These are phyloP conservation scores for Oophaga pumilio DNA, from an alignment of 2,113 vertebrate genomes.

Conservation along the genomic window DNA sequence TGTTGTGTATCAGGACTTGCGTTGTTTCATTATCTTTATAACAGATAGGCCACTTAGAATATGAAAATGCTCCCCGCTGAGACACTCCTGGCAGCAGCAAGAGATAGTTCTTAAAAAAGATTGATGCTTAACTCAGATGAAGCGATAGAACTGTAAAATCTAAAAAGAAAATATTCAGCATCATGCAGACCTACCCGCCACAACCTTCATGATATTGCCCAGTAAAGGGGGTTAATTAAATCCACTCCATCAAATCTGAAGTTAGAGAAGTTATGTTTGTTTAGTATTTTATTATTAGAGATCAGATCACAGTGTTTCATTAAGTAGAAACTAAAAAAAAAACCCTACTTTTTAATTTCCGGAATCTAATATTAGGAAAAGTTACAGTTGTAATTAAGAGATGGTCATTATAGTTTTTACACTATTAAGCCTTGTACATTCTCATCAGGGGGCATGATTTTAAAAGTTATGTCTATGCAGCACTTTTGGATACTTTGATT, in stretches of 20 bases:
- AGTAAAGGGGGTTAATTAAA: neutral
- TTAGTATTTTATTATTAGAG: neutral
- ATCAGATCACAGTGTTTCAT: neutral
- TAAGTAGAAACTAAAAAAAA: neutral
- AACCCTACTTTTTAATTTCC: neutral
- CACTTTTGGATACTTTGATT: neutral
- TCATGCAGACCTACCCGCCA: neutral
- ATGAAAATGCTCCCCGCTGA: slow-evolving; percentile 52
- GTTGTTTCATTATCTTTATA: slow-evolving; percentile 52
- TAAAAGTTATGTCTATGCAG: neutral
- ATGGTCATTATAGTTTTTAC: slow-evolving; percentile 8
- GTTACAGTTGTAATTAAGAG: neutral
- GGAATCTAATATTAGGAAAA: neutral
- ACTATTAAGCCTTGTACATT: neutral
- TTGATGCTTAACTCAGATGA: slow-evolving; percentile 2
- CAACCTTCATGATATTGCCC: neutral
- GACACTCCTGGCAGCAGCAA: slow-evolving; percentile 28
- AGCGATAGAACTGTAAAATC: neutral
- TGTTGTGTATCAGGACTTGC: slow-evolving; percentile 45
- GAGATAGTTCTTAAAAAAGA: slow-evolving; percentile 45
- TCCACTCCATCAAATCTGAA: slow-evolving; percentile 7
- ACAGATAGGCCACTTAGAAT: slow-evolving; percentile 48
- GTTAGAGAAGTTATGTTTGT: slow-evolving; percentile 19
- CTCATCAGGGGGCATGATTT: neutral
- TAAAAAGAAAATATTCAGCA: neutral